phyloP scores from a whole-genome alignment of 2,113 vertebrate genomes.

The Lethenteron reissneri region DNA sequence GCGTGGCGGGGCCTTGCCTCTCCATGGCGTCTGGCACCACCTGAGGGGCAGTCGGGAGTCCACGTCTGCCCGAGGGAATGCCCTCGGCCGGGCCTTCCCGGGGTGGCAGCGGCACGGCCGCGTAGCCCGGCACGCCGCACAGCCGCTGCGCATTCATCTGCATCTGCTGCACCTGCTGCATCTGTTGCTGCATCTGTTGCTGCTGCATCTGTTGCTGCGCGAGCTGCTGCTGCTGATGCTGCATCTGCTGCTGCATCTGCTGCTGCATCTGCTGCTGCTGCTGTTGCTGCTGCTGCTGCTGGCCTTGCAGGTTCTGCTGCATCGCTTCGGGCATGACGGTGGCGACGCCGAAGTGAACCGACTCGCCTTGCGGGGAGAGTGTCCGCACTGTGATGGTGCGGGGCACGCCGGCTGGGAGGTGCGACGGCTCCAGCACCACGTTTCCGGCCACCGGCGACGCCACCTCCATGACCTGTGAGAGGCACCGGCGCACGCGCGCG shows the following conservation, averaged over 20 bases:
- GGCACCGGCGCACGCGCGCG: too few relatives aligned
- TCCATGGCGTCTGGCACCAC: slow-evolving; percentile 45
- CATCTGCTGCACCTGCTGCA: too few relatives aligned
- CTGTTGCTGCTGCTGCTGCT: too few relatives aligned
- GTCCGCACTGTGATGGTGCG: slow-evolving; percentile 58
- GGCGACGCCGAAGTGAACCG: slow-evolving; percentile 45
- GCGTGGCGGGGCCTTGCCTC: slow-evolving; percentile 49
- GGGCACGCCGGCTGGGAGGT: slow-evolving; percentile 54
- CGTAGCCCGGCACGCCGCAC: slow-evolving; percentile 22
- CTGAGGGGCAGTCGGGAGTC: slow-evolving; percentile 18
- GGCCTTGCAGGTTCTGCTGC: too few relatives aligned
- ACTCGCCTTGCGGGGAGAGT: slow-evolving; percentile 72
- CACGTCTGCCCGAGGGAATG: not conserved
- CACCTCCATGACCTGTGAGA: slow-evolving; percentile 54
- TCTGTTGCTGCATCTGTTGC: too few relatives aligned
- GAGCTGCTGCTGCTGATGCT: too few relatives aligned
- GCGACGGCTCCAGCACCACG: slow-evolving; percentile 39
- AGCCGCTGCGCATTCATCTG: too few relatives aligned
- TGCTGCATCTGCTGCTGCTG: too few relatives aligned
- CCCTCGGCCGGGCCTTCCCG: slow-evolving; percentile 20
- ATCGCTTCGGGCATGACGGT: slow-evolving; percentile 12
- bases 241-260: too few relatives aligned
- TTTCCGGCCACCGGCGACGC: slow-evolving; percentile 49
- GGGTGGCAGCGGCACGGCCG: slow-evolving; percentile 38
- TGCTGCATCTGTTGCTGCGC: too few relatives aligned